phyloP scores from a whole-genome alignment of 2,888 invertebrate genomes.

The Venustoraphidia nigricollis region DNA sequence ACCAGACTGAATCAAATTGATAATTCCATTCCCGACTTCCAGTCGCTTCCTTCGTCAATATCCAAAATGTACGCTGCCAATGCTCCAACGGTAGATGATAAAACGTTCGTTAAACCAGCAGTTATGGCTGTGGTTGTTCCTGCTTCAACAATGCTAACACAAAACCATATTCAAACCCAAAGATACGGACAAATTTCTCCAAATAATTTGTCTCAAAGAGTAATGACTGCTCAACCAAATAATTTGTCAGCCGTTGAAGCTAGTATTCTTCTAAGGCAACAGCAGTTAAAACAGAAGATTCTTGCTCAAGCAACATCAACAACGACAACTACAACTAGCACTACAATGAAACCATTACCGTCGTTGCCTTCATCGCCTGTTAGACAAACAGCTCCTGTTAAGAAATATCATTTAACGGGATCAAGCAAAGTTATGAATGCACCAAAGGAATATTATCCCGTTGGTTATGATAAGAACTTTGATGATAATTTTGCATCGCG shows the following conservation, averaged over 20 bases:
- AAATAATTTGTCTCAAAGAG: slow-evolving; percentile 20
- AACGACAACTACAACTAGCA: slow-evolving; percentile 29
- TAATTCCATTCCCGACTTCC: slow-evolving; percentile 34
- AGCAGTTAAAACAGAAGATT: slow-evolving; percentile 45
- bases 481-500: slow-evolving; percentile 76
- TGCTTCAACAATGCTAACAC: slow-evolving; percentile 15
- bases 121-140: slow-evolving; percentile 21
- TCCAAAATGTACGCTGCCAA: slow-evolving; percentile 29
- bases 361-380: slow-evolving; percentile 26
- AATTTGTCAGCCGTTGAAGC: slow-evolving; percentile 57
- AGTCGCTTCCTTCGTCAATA: slow-evolving; percentile 38
- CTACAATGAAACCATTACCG: slow-evolving; percentile 24
- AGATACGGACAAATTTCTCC: slow-evolving; percentile 6
- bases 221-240: slow-evolving; percentile 26
- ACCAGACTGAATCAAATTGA: slow-evolving; percentile 26
- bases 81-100: slow-evolving; percentile 17
- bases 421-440: slow-evolving; percentile 70
- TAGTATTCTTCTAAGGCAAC: slow-evolving; percentile 53
- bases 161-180: slow-evolving; percentile 9
- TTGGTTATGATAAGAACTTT: slow-evolving; percentile 77
- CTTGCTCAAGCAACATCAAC: slow-evolving; percentile 22
- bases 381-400: slow-evolving; percentile 19
- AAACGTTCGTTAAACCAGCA: slow-evolving; percentile 10
- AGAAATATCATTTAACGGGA: slow-evolving; percentile 7
- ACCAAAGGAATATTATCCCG: slow-evolving; percentile 75